Base-by-base conservation (phyloP, 2,888 invertebrate species). In the Brachynemurus nebulosus region DNA sequence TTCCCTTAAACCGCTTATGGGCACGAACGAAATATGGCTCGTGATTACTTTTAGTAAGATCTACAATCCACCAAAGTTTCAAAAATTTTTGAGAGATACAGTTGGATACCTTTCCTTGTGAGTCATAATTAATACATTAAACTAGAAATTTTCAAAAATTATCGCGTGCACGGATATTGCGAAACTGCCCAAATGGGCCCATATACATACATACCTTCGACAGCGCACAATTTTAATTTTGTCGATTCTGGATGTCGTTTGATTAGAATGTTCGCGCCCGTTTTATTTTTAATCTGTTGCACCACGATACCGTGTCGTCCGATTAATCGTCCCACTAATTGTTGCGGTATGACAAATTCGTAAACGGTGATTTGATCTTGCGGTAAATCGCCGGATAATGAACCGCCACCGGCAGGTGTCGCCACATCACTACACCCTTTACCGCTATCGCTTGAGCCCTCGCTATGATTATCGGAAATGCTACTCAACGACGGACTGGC, bases 391-490 rank as follows among this genome's bases (percentile, higher is more conserved):
- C 45, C 49, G 16, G 54, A 41, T 20, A 55, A 52, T 30, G 57
- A 58, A 52, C 69, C 67, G 53, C 72, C 68, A 49, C 71, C 70
- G 47, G 70, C 66, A 49, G 70, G 81, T 50, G 80, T 81, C 45
- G 79, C 74, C 20, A 76, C 73, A 55, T 80, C 80, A 53, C 80
- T 81, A 54, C 77, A 76, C 52, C 86, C 86, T 67, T 86, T 85
- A 38, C 86, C 86, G 63, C 86, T 86, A 62, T 86, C 86, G 62
- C 80, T 84, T 46, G 85, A 86, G 49, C 80, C 82, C 78, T 78
- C 79, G 61, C 79, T 79, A 52, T 78, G 78, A 56, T 74, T 74
- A 59, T 80, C 79, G 47, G 78, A 79, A 59, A 76, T 78, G 61
- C 74, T 74, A 65, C 77, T 76, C 57, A 76, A 69, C 45, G 77